phyloP scores from a whole-genome alignment of 2,797 vertebrate genomes.

The Pseudochirops cupreus region DNA sequence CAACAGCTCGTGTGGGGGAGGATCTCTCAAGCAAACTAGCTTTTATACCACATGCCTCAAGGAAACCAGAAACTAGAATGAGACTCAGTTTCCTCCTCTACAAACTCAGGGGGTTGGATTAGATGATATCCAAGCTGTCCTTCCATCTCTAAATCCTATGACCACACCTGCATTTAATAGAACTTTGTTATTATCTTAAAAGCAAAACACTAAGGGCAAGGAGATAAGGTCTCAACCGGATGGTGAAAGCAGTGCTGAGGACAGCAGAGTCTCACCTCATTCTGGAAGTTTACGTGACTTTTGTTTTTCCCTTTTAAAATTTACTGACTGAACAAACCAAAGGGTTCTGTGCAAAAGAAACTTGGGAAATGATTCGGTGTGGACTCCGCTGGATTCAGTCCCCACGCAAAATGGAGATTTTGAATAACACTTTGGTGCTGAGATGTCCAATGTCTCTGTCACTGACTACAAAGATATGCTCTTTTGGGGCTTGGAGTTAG shows the following conservation, averaged over 20 bases:
- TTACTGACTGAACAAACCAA: not conserved
- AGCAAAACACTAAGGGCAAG: not conserved
- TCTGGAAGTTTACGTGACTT: not conserved
- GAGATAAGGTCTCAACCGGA: not conserved
- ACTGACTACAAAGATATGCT: not conserved
- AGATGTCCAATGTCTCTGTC: not conserved
- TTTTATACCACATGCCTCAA: not conserved
- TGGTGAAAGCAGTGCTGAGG: not conserved
- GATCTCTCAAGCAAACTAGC: not conserved
- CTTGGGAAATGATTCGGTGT: not conserved
- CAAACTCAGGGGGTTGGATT: not conserved
- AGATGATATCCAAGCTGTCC: not conserved
- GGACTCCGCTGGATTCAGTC: not conserved
- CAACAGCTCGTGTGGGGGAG: not conserved
- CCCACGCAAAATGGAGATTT: not conserved
- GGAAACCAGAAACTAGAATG: not conserved
- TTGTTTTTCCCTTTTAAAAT: not conserved
- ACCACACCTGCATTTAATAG: not conserved
- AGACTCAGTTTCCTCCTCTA: not conserved
- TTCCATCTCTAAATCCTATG: not conserved
- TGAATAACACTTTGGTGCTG: not conserved
- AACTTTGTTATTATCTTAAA: not conserved
- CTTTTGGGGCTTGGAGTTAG: too few relatives aligned
- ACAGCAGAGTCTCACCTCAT: not conserved
- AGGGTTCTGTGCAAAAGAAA: not conserved